Evolutionary conservation across 2,797 vertebrate genomes (phyloP).

Genomic region (Apogon hyalosoma): DNA sequence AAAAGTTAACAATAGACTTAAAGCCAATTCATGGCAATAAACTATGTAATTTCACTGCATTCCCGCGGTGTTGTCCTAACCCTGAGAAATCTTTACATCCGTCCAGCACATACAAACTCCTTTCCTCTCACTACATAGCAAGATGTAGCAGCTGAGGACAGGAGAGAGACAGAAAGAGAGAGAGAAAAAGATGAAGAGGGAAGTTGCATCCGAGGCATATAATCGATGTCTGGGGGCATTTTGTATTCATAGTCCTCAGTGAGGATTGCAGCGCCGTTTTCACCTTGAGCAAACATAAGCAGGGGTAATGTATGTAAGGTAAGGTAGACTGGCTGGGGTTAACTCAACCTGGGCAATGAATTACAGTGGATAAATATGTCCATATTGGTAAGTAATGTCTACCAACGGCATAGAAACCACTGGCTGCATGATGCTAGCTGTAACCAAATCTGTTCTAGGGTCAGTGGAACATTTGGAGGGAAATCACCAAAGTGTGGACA

Average conservation of each 20-base stretch:
- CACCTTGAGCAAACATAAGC: slow-evolving; percentile 52
- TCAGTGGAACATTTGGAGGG: slow-evolving; percentile 57
- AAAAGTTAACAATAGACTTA: slow-evolving; percentile 7
- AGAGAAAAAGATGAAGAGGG: slow-evolving; percentile 20
- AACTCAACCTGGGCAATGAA: slow-evolving; percentile 17
- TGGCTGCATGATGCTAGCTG: slow-evolving; percentile 16
- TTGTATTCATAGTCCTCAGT: slow-evolving; percentile 36
- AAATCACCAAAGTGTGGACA: slow-evolving; percentile 21
- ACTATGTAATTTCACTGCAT: slow-evolving; percentile 38
- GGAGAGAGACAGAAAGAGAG: not conserved
- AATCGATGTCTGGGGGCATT: slow-evolving; percentile 55
- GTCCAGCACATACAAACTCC: slow-evolving; percentile 15
- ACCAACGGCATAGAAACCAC: slow-evolving; percentile 15
- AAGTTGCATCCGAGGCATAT: slow-evolving; percentile 36
- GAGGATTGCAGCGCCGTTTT: slow-evolving; percentile 49
- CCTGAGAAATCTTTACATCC: slow-evolving; percentile 28
- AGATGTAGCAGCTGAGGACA: slow-evolving; percentile 10
- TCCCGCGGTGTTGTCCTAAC: slow-evolving; percentile 38
- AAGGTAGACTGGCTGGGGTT: not conserved
- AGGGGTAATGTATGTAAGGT: slow-evolving; percentile 17
- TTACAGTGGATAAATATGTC: slow-evolving; percentile 39
- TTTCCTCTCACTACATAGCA: slow-evolving; percentile 23
- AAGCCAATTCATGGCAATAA: slow-evolving; percentile 25
- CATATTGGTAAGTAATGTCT: slow-evolving; percentile 27
- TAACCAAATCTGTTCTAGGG: slow-evolving; percentile 20